Conservation (phyloP, 2,113 vertebrate genomes). For the Microtus richardsoni region DNA sequence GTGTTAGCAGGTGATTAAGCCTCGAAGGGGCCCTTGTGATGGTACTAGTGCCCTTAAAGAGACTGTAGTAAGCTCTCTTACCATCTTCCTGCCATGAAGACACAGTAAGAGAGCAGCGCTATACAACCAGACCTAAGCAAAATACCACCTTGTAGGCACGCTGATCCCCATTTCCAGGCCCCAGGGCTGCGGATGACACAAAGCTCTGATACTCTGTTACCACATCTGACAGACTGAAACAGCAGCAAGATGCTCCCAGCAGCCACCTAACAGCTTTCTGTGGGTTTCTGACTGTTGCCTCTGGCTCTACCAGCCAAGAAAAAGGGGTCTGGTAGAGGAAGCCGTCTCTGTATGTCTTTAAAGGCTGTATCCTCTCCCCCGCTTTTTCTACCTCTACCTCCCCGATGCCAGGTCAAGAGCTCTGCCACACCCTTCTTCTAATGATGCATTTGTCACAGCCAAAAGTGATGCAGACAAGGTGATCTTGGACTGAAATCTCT, state of each 20-base stretch:
- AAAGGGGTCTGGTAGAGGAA: background rate
- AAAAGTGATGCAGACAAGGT: background rate
- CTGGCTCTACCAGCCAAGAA: background rate
- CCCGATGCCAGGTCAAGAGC: background rate
- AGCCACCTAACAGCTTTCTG: no score
- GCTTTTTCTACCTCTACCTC: background rate
- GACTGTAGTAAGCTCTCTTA: background rate
- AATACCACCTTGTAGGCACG: fast-evolving
- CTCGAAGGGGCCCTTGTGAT: background rate
- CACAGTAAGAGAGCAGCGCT: background rate
- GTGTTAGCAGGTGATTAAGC: background rate
- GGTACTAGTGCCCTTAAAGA: background rate
- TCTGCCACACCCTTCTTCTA: background rate
- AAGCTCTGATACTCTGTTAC: background rate
- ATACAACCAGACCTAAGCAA: background rate
- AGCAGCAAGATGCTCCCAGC: background rate
- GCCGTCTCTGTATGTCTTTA: background rate
- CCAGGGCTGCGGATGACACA: background rate
- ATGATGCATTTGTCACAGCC: no score
- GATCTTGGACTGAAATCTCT: background rate
- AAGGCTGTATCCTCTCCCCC: background rate
- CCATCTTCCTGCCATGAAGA: background rate
- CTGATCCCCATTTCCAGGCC: background rate
- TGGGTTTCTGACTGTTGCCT: background rate
- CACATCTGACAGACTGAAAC: background rate